A percentile compares a stretch with the other conserved stretches of the same genome.
Evolutionary conservation across 2,888 invertebrate species (phyloP).

Genomic region (Xestia ashworthii): DNA sequence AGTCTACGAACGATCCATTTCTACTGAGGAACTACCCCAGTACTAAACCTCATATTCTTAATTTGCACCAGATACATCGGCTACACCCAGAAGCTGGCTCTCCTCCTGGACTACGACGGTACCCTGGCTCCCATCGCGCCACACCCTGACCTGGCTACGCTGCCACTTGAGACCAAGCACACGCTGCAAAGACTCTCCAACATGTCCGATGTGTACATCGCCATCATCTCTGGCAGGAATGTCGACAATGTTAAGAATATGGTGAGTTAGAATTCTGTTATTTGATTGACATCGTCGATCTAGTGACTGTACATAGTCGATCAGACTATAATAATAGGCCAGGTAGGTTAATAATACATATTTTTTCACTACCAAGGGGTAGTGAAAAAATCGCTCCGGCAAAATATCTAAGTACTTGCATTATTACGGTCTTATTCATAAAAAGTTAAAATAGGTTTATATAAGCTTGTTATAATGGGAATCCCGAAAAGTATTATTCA

Average conservation of each 20-base stretch:
- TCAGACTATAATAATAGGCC: background rate
- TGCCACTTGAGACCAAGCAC: slow-evolving; percentile 96
- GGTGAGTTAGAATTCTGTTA: slow-evolving; percentile 86
- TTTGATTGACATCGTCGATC: background rate
- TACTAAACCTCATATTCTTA: slow-evolving; percentile 24
- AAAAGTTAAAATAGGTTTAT: no score
- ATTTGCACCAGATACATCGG: slow-evolving; percentile 93
- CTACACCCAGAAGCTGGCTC: slow-evolving; percentile 95
- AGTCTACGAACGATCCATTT: background rate
- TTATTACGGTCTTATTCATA: no score
- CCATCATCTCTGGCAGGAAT: slow-evolving; percentile 96
- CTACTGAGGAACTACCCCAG: background rate
- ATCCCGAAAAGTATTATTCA: no score
- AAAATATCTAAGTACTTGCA: background rate
- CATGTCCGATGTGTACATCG: slow-evolving; percentile 96
- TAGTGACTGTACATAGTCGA: background rate
- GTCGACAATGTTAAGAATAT: slow-evolving; percentile 97
- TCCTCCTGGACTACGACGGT: slow-evolving; percentile 96
- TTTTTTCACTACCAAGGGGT: background rate
- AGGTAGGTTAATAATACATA: background rate
- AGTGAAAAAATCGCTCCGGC: background rate
- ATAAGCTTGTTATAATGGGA: no score
- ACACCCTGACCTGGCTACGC: slow-evolving; percentile 96
- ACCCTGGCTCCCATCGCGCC: slow-evolving; percentile 97
- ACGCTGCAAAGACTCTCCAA: slow-evolving; percentile 95